These are phyloP conservation scores for Cataglyphis cursor DNA, from an alignment of 2,888 invertebrate species.

Conservation along the genomic window DNA sequence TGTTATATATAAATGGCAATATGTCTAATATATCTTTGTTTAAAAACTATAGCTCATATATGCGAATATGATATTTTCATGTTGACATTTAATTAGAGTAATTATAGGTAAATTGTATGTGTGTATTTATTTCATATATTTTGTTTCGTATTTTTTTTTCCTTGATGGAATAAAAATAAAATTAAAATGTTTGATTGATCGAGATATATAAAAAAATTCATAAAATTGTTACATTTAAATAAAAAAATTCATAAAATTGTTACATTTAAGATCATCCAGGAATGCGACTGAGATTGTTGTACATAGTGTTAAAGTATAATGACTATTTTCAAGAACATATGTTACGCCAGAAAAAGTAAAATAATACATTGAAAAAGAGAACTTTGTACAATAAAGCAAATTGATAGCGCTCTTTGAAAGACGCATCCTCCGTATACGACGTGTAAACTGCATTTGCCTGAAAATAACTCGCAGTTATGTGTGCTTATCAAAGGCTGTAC, in stretches of 20 bases:
- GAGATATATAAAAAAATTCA: not conserved
- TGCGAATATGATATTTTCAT: not conserved
- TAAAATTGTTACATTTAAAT: not conserved
- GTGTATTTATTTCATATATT: not conserved
- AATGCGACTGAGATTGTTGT: not conserved
- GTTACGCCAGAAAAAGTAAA: not conserved
- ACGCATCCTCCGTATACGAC: not conserved
- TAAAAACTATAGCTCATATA: not conserved
- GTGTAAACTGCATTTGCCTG: constrained; percentile 17
- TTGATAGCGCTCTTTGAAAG: constrained; percentile 11
- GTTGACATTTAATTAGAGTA: not conserved
- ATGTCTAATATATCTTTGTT: not conserved
- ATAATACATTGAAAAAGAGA: constrained; percentile 5
- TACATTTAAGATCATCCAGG: not conserved
- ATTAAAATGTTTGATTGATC: constrained; percentile 1
- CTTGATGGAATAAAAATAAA: not conserved
- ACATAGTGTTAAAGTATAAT: constrained; percentile 11
- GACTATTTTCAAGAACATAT: not conserved
- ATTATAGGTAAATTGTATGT: not conserved
- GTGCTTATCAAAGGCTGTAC: constrained; percentile 18
- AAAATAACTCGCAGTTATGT: constrained; percentile 24
- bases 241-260: not conserved
- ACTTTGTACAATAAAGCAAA: constrained; percentile 12
- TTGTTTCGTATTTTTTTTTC: not conserved
- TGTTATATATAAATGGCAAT: not conserved